phyloP scores from a whole-genome alignment of 2,113 vertebrate genomes.

The Lathamus discolor region DNA sequence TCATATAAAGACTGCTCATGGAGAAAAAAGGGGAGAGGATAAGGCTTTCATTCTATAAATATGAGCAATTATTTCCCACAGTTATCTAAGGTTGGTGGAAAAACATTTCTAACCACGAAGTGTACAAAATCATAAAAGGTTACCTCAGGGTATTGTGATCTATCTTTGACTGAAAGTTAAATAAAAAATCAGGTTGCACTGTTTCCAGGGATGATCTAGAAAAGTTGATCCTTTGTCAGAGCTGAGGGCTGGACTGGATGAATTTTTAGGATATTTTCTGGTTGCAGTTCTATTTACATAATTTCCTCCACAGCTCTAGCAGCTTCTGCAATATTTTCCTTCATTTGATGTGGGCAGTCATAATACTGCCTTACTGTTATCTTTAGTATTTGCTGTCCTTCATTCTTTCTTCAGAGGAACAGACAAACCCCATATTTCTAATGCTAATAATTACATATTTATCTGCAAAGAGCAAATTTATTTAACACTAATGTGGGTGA shows the following conservation, averaged over 20 bases:
- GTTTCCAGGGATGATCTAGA: background rate
- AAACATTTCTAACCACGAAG: background rate
- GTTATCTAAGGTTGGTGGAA: background rate
- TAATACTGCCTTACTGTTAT: background rate
- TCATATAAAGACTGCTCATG: background rate
- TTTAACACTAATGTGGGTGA: background rate
- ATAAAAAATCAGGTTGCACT: background rate
- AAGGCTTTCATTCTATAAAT: background rate
- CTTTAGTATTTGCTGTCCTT: background rate
- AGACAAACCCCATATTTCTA: background rate
- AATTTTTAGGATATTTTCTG: background rate
- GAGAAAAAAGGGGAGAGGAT: background rate
- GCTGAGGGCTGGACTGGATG: background rate
- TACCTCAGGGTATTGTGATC: background rate
- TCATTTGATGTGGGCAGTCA: background rate
- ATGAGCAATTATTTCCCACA: background rate
- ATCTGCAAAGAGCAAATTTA: background rate
- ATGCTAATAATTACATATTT: background rate
- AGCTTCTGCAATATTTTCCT: background rate
- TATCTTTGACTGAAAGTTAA: background rate
- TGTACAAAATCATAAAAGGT: background rate
- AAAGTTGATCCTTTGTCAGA: background rate
- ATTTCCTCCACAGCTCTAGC: background rate
- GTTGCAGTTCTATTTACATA: background rate
- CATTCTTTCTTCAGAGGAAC: background rate